phyloP scores from a whole-genome alignment of 1,140 invertebrate genomes.

The Scylla paramamosain region DNA sequence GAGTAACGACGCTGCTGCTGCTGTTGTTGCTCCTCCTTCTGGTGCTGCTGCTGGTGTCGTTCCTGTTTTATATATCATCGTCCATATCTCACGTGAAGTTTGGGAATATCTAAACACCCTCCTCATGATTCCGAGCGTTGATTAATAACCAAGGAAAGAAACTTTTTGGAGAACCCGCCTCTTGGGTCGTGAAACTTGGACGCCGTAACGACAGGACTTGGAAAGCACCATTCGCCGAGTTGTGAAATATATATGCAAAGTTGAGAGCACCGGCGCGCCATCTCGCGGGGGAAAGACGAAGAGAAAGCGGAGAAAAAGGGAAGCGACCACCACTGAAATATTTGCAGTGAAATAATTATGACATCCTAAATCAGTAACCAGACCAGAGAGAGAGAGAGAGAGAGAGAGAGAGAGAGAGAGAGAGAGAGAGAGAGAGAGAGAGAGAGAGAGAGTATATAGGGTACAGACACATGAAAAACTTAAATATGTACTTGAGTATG shows the following conservation, averaged over 20 bases:
- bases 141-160: not conserved
- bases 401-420: not conserved
- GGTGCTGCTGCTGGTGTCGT: too few species aligned
- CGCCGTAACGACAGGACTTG: conserved; percentile 10
- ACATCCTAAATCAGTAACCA: too few species aligned
- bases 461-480: too few species aligned
- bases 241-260: conserved; percentile 24
- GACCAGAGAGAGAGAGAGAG: not conserved
- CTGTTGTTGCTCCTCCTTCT: too few species aligned
- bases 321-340: too few species aligned
- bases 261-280: not conserved
- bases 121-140: not conserved
- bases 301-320: too few species aligned
- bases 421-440: conserved; percentile 17
- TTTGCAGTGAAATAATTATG: too few species aligned
- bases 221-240: conserved; percentile 18
- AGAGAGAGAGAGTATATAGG: not conserved
- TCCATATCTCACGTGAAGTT: too few species aligned
- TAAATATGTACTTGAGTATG: too few species aligned
- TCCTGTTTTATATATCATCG: too few species aligned
- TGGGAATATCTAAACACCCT: not conserved
- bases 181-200: not conserved
- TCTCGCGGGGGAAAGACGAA: not conserved
- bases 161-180: not conserved
- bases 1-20: too few species aligned